Conservation (phyloP, 2,888 invertebrate species). For the Zygothrica quintamaculata region DNA sequence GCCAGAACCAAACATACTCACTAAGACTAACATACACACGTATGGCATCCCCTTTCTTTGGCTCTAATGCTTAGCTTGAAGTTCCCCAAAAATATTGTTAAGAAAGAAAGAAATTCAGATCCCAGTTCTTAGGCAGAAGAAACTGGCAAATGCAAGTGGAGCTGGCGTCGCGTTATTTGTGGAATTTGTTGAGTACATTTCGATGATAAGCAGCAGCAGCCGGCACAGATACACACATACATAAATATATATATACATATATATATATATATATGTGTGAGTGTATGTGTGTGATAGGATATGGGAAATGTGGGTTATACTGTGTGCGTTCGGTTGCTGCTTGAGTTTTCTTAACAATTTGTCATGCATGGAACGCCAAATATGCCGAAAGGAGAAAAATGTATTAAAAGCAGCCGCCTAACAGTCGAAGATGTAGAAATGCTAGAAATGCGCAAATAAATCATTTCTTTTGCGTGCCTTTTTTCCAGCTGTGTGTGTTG, state of each 20-base stretch:
- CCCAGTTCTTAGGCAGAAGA: conserved; percentile 3
- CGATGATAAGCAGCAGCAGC: conserved; percentile 71
- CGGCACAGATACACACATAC: conserved; percentile 35
- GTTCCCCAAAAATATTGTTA: neutral
- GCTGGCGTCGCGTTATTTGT: conserved; percentile 72
- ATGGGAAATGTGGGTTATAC: neutral
- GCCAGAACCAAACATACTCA: conserved; percentile 12
- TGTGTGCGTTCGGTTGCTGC: too few relatives aligned
- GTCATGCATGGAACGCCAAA: conserved; percentile 81
- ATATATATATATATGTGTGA: conserved; percentile 8
- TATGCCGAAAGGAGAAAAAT: conserved; percentile 78
- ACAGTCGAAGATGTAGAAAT: conserved; percentile 63
- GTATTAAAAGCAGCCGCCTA: conserved; percentile 75
- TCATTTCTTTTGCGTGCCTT: conserved; percentile 80
- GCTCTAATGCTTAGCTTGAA: neutral
- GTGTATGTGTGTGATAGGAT: neutral
- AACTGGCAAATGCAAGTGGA: conserved; percentile 55
- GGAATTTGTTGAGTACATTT: conserved; percentile 78
- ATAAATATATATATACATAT: conserved; percentile 12
- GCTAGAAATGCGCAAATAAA: conserved; percentile 82
- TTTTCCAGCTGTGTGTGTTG: conserved; percentile 35
- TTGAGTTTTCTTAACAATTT: conserved; percentile 77
- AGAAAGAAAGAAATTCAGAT: neutral
- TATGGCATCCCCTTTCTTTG: neutral
- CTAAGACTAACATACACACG: neutral